phyloP scores from a whole-genome alignment of 2,113 vertebrate genomes.

The Isichthys henryi region DNA sequence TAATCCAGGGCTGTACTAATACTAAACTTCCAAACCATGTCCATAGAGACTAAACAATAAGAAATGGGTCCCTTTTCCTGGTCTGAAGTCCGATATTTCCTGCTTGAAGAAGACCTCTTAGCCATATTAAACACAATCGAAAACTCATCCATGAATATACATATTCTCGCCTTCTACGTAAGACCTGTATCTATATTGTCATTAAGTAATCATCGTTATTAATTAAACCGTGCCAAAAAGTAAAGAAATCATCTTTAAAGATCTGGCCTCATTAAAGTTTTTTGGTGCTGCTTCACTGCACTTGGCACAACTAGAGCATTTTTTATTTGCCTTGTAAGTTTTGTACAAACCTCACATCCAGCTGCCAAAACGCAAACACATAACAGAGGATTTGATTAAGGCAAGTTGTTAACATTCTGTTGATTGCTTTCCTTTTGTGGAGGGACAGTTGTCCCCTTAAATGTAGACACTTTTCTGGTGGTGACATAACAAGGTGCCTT shows the following conservation, averaged over 20 bases:
- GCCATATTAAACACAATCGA: neutral
- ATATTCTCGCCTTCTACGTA: neutral
- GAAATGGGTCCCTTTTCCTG: neutral
- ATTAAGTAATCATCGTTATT: neutral
- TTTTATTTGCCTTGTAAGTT: neutral
- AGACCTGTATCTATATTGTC: neutral
- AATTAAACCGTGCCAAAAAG: neutral
- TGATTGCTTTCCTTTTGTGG: neutral
- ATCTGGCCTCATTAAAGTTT: neutral
- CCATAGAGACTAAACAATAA: neutral
- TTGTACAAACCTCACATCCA: neutral
- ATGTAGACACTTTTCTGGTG: neutral
- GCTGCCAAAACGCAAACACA: neutral
- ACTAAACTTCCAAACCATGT: neutral
- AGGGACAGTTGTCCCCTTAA: neutral
- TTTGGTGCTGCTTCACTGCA: neutral
- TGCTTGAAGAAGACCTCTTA: neutral
- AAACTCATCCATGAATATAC: neutral
- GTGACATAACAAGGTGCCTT: neutral
- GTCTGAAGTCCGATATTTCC: neutral
- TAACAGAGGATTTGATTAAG: neutral
- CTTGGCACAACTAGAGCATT: neutral
- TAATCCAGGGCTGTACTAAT: neutral
- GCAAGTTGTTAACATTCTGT: neutral
- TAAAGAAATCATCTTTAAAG: neutral